Evolutionary conservation across 92 coral and sea anemone genomes (phyloP), one percentile per base, ranked within the genome.

Genomic region (Porites rus): DNA sequence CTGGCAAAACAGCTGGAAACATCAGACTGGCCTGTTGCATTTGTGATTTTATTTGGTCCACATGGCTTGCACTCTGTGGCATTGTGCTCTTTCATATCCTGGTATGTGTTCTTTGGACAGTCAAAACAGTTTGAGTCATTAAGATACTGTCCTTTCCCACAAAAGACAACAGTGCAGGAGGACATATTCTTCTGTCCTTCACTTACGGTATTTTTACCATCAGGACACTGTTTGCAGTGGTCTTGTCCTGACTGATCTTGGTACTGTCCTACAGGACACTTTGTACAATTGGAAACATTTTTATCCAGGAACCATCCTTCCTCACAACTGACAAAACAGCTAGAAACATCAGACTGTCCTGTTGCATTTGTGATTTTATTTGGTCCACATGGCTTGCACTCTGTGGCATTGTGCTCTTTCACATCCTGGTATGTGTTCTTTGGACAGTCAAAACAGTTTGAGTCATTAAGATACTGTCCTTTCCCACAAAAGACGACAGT

Each of bases 251-350:
- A 62, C 86, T 81, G 77, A 66, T 93, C 88, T 76, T 93, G 96
- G 65, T 93, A 93, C 63, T 73, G 76, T 16, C 92, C 92, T 21
- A 59, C 62, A 7, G 91, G 77, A 46, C 95, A 92, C n/a, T 7
- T 80, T 24, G 66, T 46, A 65, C 95, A 92, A 19, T 58, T 20
- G 11, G 89, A 62, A 51, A 21, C 66, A 10, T 69, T 43, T 8
- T 66, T 64, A 50, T 85, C 51, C 17, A 77, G 58, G 80, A 74
- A 92, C 64, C 79, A 56, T 14, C 95, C 95, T 50, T 72, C 74
- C 14, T 22, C 58, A 25, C 95, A 92, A 46, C 22, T 66, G 14
- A 25, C 60, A 9, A 69, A 10, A 76, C 95, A 92, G 13, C 71
- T 75, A 24, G 82, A 72, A 67, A 38, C 59, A 25, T 43, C 53